Conservation (phyloP, 1,140 invertebrate species). For the Lepidotrigona ventralis region DNA sequence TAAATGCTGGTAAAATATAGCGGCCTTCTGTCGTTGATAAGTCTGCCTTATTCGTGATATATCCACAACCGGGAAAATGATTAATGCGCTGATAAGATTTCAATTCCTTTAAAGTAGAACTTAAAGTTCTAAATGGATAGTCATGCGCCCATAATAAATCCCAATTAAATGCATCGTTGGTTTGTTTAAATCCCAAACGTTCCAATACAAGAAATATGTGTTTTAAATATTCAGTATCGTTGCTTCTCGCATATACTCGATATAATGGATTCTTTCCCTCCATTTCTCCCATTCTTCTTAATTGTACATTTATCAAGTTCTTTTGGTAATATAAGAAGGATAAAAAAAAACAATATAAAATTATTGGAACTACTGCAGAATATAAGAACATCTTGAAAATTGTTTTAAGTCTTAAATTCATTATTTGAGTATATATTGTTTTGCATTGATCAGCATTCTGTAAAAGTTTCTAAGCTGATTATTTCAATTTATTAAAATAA, state of each 20-base stretch:
- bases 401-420: constrained; percentile 68
- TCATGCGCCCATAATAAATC: constrained; percentile 96
- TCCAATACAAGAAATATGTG: constrained; percentile 89
- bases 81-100: constrained; percentile 92
- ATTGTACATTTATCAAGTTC: constrained; percentile 42
- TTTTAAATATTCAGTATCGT: constrained; percentile 85
- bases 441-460: constrained; percentile 12
- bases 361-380: constrained; percentile 55
- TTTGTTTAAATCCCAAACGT: constrained; percentile 85
- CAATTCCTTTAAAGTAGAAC: constrained; percentile 83
- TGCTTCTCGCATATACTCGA: constrained; percentile 80
- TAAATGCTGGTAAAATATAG: constrained; percentile 93
- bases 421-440: constrained; percentile 29
- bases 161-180: constrained; percentile 86
- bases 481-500: neutral
- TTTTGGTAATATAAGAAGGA: constrained; percentile 58
- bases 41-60: constrained; percentile 96
- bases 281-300: constrained; percentile 33
- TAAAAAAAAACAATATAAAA: constrained; percentile 66
- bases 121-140: constrained; percentile 89
- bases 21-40: constrained; percentile 89
- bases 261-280: constrained; percentile 73
- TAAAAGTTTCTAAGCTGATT: neutral
- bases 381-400: constrained; percentile 64
- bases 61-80: constrained; percentile 97